Evolutionary conservation across 2,113 vertebrate species (phyloP).

Genomic region (Labeo catla): DNA sequence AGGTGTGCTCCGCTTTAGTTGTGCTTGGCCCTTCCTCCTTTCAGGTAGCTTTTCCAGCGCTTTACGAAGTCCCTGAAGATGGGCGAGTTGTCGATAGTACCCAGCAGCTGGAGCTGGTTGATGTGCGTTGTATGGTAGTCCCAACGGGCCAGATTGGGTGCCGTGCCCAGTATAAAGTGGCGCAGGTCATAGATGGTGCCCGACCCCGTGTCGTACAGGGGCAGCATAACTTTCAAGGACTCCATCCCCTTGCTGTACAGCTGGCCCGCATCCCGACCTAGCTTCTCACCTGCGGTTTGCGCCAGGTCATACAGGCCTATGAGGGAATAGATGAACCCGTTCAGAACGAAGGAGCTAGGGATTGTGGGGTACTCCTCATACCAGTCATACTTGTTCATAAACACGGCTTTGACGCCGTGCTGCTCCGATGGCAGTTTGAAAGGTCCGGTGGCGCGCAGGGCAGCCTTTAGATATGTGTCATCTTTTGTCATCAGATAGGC

Average conservation of each 20-base stretch:
- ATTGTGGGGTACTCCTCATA: slow-evolving; percentile 97
- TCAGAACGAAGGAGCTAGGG: slow-evolving; percentile 95
- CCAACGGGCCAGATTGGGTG: slow-evolving; percentile 98
- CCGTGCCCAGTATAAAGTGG: slow-evolving; percentile 92
- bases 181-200: slow-evolving; percentile 96
- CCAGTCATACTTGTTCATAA: slow-evolving; percentile 95
- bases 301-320: slow-evolving; percentile 93
- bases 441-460: slow-evolving; percentile 87
- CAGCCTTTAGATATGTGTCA: slow-evolving; percentile 84
- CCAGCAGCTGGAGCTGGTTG: slow-evolving; percentile 96
- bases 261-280: slow-evolving; percentile 82
- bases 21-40: slow-evolving; percentile 94
- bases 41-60: slow-evolving; percentile 96
- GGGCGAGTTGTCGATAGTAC: slow-evolving; percentile 85
- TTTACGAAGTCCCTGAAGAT: slow-evolving; percentile 91
- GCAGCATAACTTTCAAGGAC: slow-evolving; percentile 95
- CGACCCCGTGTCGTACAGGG: slow-evolving; percentile 94
- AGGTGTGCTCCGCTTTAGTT: slow-evolving; percentile 79
- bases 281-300: slow-evolving; percentile 88
- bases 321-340: slow-evolving; percentile 97
- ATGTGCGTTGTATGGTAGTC: slow-evolving; percentile 99
- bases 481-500: slow-evolving; percentile 93
- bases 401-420: slow-evolving; percentile 92
- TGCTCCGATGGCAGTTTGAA: slow-evolving; percentile 89
- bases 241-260: slow-evolving; percentile 91